Base-by-base conservation (phyloP, 1,140 invertebrate species). In the Lepidurus arcticus region DNA sequence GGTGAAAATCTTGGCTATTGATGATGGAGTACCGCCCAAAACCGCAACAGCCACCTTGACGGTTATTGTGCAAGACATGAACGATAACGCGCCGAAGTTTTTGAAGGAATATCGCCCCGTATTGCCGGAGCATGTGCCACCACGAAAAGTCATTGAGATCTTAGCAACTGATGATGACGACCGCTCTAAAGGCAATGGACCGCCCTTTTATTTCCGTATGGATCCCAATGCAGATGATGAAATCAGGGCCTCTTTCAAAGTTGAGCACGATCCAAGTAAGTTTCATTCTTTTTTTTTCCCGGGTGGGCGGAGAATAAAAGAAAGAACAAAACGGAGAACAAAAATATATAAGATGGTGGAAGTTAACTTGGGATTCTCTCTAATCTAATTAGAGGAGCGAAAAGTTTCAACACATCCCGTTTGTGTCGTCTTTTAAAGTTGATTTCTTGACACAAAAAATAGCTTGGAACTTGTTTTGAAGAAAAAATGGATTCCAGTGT, bases 1-100 rank as follows among this genome's bases (percentile, higher is more conserved):
- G 86, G 93, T 97, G 1, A 96, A 96, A 88, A 97, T 98, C 80
- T 87, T 97, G 81, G 96, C 95, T 0, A 96, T 97, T 83, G 96
- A 98, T 84, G 95, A 98, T 85, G 96, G 95, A 26, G 90, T 93
- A 21, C 96, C 96, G 9, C 91, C 95, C 0, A 94, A 95, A 86
- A 98, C 96, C 7, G 96, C 97, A 5, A 98, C 96, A 1, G 96
- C 96, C 0, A 98, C 95, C 1, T 86, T 99, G 21, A 96, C 94
- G 0, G 94, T 98, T 0, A 94, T 96, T 79, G 95, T 99, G 0
- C 92, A 94, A 84, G 97, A 98, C 83, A 96, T 98, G 78, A 99
- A 98, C 85, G 97, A 98, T 83, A 98, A 89, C 81, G 85, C 85
- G n/a, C 88, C 88, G 13, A 82, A 84, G 75, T 88, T 89, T 82